phyloP scores from a whole-genome alignment of 2,113 vertebrate genomes.

The Rhizomys pruinosus region DNA sequence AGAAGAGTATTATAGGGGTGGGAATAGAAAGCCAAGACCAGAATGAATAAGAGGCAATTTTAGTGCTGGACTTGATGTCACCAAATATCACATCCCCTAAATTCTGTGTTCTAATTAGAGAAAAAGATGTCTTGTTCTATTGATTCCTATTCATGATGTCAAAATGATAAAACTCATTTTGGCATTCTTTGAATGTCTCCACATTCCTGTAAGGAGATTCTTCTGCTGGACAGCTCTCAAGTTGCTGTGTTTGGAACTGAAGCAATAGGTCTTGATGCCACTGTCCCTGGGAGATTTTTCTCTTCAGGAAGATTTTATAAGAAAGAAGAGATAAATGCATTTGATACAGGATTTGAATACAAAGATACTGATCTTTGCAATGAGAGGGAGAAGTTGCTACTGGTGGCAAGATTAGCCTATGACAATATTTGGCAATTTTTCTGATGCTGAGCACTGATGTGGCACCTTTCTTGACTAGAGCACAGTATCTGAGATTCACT shows the following conservation, averaged over 20 bases:
- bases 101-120: neutral
- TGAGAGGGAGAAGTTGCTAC: neutral
- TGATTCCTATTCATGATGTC: slow-evolving; percentile 17
- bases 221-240: neutral
- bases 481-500: neutral
- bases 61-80: neutral
- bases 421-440: neutral
- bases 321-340: neutral
- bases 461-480: neutral
- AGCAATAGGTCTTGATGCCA: neutral
- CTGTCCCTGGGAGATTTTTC: neutral
- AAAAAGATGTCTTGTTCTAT: neutral
- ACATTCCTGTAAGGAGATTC: slow-evolving; percentile 5
- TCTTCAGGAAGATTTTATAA: neutral
- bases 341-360: neutral
- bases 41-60: neutral
- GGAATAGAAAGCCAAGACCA: neutral
- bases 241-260: neutral
- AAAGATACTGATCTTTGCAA: neutral
- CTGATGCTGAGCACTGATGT: neutral
- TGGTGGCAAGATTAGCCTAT: neutral
- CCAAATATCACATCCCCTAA: slow-evolving; percentile 11
- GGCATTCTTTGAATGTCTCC: neutral
- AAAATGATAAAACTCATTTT: neutral
- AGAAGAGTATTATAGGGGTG: neutral